Percentiles rank a stretch among this genome's conserved stretches.
Conservation (phyloP, 2,888 invertebrate genomes). For the Harmothoe impar region DNA sequence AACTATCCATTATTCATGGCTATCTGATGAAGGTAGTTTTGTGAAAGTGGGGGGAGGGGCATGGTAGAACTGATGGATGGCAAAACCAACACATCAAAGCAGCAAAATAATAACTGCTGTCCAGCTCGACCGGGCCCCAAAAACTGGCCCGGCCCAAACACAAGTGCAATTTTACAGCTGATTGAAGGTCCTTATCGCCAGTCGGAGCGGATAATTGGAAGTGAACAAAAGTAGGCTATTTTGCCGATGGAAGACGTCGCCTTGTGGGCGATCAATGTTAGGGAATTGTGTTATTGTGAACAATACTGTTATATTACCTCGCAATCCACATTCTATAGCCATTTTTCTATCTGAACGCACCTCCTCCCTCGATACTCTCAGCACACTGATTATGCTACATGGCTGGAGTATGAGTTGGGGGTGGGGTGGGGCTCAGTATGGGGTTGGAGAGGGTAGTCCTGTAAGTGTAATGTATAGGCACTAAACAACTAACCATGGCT, state of each 20-base stretch:
- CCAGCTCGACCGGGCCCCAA: background rate
- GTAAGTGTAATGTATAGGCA: too few species aligned
- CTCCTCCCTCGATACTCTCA: too few species aligned
- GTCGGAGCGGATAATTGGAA: constrained; percentile 6
- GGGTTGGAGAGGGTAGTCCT: too few species aligned
- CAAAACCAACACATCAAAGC: constrained; percentile 35
- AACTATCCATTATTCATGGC: constrained; percentile 3
- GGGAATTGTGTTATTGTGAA: constrained; percentile 29
- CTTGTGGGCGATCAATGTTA: background rate
- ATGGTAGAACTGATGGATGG: constrained; percentile 1
- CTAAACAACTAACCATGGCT: too few species aligned
- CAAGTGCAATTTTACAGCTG: constrained; percentile 9
- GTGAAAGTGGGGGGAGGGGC: background rate
- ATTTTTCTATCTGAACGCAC: too few species aligned
- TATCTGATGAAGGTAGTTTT: constrained; percentile 24
- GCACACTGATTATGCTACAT: too few species aligned
- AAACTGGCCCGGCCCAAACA: background rate
- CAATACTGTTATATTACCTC: background rate
- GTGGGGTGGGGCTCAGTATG: too few species aligned
- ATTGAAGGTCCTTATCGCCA: background rate
- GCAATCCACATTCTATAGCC: too few species aligned
- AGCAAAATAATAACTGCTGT: constrained; percentile 6
- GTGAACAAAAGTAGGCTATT: background rate
- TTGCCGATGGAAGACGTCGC: background rate
- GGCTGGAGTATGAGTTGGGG: too few species aligned